Conservation (phyloP, 2,888 invertebrate genomes). For the Halictus quadricinctus region DNA sequence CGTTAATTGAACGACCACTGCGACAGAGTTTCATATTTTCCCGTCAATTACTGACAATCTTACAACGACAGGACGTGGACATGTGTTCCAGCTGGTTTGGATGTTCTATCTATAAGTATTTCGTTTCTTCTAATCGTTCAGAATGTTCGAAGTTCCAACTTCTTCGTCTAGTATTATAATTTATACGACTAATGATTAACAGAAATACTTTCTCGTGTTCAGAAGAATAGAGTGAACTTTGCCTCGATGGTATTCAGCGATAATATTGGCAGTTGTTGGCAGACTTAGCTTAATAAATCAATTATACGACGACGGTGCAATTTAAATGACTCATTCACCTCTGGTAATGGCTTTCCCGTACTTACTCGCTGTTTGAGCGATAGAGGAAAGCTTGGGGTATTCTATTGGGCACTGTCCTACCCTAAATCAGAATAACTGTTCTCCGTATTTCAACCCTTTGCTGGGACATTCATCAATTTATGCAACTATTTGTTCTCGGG, state of each 20-base stretch:
- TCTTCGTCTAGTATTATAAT: not conserved
- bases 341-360: not conserved
- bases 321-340: not conserved
- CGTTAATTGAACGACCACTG: conserved; percentile 28
- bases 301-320: not conserved
- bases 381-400: not conserved
- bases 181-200: not conserved
- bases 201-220: not conserved
- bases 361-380: not conserved
- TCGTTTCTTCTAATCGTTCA: not conserved
- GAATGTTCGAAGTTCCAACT: not conserved
- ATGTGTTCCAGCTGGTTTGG: not conserved
- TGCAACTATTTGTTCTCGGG: not conserved
- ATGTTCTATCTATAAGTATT: not conserved
- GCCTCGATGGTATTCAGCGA: not conserved
- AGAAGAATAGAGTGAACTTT: not conserved
- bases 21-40: conserved; percentile 2
- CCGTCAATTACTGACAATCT: conserved; percentile 18
- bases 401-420: not conserved
- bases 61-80: not conserved
- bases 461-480: not conserved
- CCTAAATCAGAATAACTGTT: conserved; percentile 1
- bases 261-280: not conserved
- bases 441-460: not conserved
- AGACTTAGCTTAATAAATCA: not conserved